Evolutionary conservation across 2,797 vertebrate species (phyloP).

Genomic region (Anas georgica): DNA sequence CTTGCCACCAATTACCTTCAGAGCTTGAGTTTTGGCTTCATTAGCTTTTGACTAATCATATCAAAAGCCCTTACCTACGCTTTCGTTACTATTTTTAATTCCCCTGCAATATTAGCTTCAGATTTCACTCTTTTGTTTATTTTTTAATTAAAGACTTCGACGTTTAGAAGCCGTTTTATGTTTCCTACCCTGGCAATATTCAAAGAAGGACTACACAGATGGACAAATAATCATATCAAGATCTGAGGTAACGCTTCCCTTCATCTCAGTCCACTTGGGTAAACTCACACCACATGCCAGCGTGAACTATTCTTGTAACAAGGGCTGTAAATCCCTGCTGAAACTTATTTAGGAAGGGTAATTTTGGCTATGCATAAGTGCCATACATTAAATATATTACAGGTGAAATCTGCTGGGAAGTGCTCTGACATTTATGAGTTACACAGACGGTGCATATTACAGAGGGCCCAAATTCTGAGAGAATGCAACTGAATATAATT

Average conservation of each 20-base stretch:
- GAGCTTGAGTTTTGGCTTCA: neutral
- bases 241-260: neutral
- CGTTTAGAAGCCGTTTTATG: neutral
- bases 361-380: neutral
- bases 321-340: slow-evolving; percentile 47
- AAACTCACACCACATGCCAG: slow-evolving; percentile 28
- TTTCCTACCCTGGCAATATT: slow-evolving; percentile 22
- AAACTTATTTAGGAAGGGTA: slow-evolving; percentile 24
- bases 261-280: slow-evolving; percentile 37
- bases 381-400: neutral
- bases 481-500: neutral
- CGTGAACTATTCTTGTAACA: slow-evolving; percentile 10
- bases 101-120: neutral
- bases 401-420: slow-evolving; percentile 17
- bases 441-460: neutral
- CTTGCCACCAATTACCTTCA: neutral
- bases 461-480: neutral
- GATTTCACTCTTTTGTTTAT: neutral
- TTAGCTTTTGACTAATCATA: neutral
- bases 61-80: neutral
- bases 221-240: slow-evolving; percentile 40
- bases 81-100: neutral
- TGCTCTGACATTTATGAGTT: neutral
- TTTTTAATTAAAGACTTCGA: slow-evolving; percentile 18
- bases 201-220: slow-evolving; percentile 31